Evolutionary conservation across 2,113 vertebrate genomes (phyloP).

Genomic region (Cephalopterus ornatus): DNA sequence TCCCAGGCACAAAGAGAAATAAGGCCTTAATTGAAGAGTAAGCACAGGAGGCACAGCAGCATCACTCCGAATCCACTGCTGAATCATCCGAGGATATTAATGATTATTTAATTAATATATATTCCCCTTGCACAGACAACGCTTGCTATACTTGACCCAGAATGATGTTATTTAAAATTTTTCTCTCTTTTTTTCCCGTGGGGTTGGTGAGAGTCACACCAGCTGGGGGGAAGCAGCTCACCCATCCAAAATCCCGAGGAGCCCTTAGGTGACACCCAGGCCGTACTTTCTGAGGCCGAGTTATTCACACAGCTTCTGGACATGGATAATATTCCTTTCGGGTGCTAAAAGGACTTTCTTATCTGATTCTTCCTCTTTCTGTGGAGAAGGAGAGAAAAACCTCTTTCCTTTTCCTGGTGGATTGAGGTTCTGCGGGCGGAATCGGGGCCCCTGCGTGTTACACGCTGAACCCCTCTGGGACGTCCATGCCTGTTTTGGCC

Average conservation of each 20-base stretch:
- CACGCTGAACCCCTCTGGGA: neutral
- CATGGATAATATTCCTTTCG: neutral
- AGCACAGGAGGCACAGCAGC: neutral
- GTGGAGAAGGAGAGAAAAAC: neutral
- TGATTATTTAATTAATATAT: neutral
- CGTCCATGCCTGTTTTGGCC: neutral
- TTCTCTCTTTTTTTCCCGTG: neutral
- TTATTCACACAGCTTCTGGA: neutral
- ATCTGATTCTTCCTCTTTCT: neutral
- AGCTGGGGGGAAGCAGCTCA: neutral
- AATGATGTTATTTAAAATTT: neutral
- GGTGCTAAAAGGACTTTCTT: neutral
- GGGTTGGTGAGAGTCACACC: neutral
- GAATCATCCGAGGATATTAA: neutral
- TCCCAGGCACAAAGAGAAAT: neutral
- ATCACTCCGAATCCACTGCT: neutral
- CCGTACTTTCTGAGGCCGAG: accelerated
- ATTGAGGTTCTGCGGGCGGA: neutral
- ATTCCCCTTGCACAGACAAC: neutral
- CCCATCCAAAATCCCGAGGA: neutral
- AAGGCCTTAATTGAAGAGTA: neutral
- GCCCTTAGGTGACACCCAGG: neutral
- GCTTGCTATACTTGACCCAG: neutral
- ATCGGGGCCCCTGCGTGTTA: accelerated
- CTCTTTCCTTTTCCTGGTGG: neutral